These are phyloP conservation scores for Avahi laniger DNA, from an alignment of 2,797 vertebrate genomes.

Conservation along the genomic window DNA sequence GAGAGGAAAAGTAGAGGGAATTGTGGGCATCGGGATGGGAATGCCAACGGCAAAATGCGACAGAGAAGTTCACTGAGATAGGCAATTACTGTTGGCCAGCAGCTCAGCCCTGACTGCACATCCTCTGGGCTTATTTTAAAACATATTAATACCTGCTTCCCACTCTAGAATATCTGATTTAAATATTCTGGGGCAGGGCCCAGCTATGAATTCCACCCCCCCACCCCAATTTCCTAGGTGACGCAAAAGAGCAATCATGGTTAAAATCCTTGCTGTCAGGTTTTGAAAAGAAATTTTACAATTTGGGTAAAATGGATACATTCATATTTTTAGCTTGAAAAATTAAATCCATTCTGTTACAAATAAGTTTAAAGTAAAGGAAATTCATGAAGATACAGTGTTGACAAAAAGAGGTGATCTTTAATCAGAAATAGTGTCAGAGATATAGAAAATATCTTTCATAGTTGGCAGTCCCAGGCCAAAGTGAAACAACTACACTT, in stretches of 20 bases:
- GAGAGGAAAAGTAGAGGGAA: not conserved
- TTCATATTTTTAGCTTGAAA: slow-evolving; percentile 40
- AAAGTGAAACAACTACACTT: slow-evolving; percentile 47
- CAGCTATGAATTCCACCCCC: not conserved
- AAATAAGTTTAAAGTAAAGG: not conserved
- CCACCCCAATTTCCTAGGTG: not conserved
- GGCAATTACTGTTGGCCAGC: not conserved
- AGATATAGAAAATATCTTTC: not conserved
- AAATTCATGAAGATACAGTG: not conserved
- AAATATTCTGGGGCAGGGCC: not conserved
- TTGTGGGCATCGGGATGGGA: too few species aligned
- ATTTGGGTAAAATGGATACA: not conserved
- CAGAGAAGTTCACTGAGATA: not conserved
- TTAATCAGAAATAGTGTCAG: slow-evolving; percentile 8
- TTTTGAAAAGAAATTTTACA: slow-evolving; percentile 47
- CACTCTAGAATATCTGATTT: not conserved
- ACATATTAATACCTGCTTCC: not conserved
- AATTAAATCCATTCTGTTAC: not conserved
- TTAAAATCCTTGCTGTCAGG: not conserved
- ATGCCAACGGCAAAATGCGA: not conserved
- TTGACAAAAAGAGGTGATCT: not conserved
- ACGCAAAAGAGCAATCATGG: not conserved
- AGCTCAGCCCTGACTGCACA: not conserved
- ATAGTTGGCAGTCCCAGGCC: slow-evolving; percentile 24
- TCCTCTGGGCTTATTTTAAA: not conserved